Evolutionary conservation across 2,113 vertebrate genomes (phyloP).

Genomic region (Monopterus albus): DNA sequence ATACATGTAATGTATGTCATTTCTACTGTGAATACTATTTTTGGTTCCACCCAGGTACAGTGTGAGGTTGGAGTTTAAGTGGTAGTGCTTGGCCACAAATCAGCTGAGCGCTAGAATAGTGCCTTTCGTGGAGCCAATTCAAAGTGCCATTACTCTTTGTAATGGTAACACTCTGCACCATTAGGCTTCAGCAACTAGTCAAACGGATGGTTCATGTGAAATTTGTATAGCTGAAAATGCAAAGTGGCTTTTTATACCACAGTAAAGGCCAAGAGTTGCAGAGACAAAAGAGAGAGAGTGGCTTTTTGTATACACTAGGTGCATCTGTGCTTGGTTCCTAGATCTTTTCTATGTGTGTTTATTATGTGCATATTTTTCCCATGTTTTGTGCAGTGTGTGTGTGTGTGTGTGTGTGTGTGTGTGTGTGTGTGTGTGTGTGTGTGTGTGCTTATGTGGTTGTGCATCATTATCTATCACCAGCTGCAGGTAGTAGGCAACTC

Average conservation of each 20-base stretch:
- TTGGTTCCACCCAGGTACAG: not conserved
- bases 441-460: conserved; percentile 4
- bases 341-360: too few species aligned
- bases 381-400: not conserved
- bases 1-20: not conserved
- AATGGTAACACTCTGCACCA: conserved; percentile 63
- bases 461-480: conserved; percentile 50
- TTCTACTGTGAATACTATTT: not conserved
- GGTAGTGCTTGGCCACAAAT: conserved; percentile 53
- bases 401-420: too few species aligned
- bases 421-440: conserved; percentile 19
- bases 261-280: conserved; percentile 57
- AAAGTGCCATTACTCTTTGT: conserved; percentile 59
- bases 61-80: conserved; percentile 41
- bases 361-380: not conserved
- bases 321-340: too few species aligned
- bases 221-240: conserved; percentile 41
- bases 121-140: conserved; percentile 61
- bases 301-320: too few species aligned
- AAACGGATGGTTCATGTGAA: conserved; percentile 48
- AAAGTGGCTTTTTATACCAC: conserved; percentile 43
- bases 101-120: conserved; percentile 40
- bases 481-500: conserved; percentile 62
- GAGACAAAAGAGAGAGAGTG: conserved; percentile 54
- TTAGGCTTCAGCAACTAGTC: conserved; percentile 60